These are phyloP conservation scores for Engraulis encrasicolus DNA, from an alignment of 2,113 vertebrate species.

Conservation along the genomic window DNA sequence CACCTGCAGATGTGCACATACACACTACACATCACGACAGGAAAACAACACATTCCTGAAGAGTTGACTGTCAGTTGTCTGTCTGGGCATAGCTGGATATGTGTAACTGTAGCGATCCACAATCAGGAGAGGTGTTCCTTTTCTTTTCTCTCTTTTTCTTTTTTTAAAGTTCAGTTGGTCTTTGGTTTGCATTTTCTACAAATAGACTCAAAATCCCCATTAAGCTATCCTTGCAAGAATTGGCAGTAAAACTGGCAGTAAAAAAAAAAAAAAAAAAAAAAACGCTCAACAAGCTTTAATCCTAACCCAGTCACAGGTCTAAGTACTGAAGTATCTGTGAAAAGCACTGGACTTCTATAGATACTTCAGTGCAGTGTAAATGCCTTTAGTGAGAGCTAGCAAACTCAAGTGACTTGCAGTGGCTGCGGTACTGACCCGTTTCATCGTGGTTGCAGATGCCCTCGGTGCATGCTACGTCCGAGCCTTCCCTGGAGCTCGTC, in stretches of 20 bases:
- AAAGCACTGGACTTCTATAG: too few species aligned
- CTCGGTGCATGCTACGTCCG: slow-evolving; percentile 93
- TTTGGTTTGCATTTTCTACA: background rate
- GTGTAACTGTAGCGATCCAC: too few species aligned
- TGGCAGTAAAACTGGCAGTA: background rate
- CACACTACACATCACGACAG: background rate
- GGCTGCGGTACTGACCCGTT: slow-evolving; percentile 75
- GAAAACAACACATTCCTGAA: background rate
- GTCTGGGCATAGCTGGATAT: too few species aligned
- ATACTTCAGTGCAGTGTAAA: too few species aligned
- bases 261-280: background rate
- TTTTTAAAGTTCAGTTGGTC: too few species aligned
- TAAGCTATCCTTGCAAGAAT: background rate
- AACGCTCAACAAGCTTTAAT: too few species aligned
- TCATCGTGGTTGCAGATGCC: slow-evolving; percentile 96
- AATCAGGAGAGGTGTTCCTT: too few species aligned
- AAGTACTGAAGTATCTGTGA: too few species aligned
- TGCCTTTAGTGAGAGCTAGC: too few species aligned
- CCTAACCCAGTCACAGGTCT: too few species aligned
- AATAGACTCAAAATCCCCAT: background rate
- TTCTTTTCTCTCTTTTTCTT: too few species aligned
- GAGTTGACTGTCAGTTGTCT: too few species aligned
- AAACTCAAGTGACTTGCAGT: background rate
- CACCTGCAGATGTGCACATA: slow-evolving; percentile 69
- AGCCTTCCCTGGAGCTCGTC: slow-evolving; percentile 89